Percentiles rank a stretch among this genome's conserved stretches.
Evolutionary conservation across 2,113 vertebrate species (phyloP).

Genomic region (Perognathus longimembris): DNA sequence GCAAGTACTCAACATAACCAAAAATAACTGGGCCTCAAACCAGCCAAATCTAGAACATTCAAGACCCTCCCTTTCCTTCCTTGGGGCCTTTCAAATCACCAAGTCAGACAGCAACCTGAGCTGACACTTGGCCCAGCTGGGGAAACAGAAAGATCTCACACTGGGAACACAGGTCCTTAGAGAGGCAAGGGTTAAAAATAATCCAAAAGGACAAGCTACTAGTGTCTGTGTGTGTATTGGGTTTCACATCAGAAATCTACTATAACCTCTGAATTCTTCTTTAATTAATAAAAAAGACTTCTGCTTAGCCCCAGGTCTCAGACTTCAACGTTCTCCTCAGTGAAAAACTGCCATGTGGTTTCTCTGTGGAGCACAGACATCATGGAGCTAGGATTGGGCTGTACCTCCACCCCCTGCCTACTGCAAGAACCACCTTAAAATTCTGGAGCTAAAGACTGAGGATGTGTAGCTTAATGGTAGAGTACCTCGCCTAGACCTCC

Average conservation of each 20-base stretch:
- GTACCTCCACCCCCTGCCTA: background rate
- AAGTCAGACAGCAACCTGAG: background rate
- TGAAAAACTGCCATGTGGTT: slow-evolving; percentile 78
- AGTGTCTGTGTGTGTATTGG: slow-evolving; percentile 83
- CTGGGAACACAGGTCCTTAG: slow-evolving; percentile 83
- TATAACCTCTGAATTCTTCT: slow-evolving; percentile 88
- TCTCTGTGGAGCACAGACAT: slow-evolving; percentile 79
- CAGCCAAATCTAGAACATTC: background rate
- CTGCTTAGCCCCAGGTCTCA: slow-evolving; percentile 80
- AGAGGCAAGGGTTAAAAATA: slow-evolving; percentile 84
- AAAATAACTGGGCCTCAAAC: background rate
- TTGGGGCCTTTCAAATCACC: slow-evolving; percentile 25
- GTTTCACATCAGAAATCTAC: slow-evolving; percentile 87
- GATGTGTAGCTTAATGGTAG: background rate
- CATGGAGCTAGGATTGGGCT: background rate
- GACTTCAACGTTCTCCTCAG: slow-evolving; percentile 84
- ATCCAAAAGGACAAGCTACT: slow-evolving; percentile 85
- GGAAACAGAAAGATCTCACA: slow-evolving; percentile 69
- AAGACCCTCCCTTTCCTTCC: background rate
- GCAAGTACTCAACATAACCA: background rate
- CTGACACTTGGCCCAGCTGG: slow-evolving; percentile 66
- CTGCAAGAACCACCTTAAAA: background rate
- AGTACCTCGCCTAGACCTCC: background rate
- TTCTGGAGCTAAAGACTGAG: background rate
- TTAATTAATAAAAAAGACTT: slow-evolving; percentile 88